Evolutionary conservation across 1,140 invertebrate species (phyloP), one percentile per base, ranked within the genome.

Genomic region (Cyclina sinensis): DNA sequence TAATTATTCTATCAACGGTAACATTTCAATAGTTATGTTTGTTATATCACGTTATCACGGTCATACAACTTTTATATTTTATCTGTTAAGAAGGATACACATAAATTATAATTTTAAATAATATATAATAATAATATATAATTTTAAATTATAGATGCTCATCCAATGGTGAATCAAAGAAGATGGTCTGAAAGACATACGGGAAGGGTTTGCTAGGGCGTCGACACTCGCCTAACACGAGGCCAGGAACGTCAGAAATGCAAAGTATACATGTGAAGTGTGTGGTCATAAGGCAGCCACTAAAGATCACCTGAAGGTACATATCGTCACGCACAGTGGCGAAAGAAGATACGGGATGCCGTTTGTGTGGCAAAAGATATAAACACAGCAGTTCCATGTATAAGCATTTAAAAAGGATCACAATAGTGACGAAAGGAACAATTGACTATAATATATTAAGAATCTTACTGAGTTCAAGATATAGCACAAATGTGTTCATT

Each of bases 381-480:
- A 65, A 65, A 24, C 59, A 65, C 59, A 65, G 21, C n/a, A 65
- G 59, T 65, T 65, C 59, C n/a, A n/a, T 65, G 59, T 65, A 65
- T 65, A 65, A 65, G n/a, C 59, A 65, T 65, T 9, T 65, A 65
- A 65, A 65, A n/a, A 65, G n/a, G 59, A 32, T n/a, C 59, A 65
- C n/a, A 65, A 65, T 65, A 65, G 9, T 65, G 59, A 24, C n/a
- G 9, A 65, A 65, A 24, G n/a, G 9, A 65, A 24, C 59, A 65
- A 65, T 32, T 65, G n/a, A n/a, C 59, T 65, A n/a, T n/a, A n/a
- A n/a, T n/a, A n/a, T n/a, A n/a, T n/a, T n/a, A n/a, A n/a, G n/a
- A n/a, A n/a, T n/a, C n/a, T n/a, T n/a, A n/a, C n/a, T n/a, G n/a
- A n/a, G n/a, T n/a, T n/a, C n/a, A n/a, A n/a, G n/a, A n/a, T n/a